These are phyloP conservation scores for Drosophila parthenogenetica DNA, from an alignment of 2,888 invertebrate species.

Conservation along the genomic window DNA sequence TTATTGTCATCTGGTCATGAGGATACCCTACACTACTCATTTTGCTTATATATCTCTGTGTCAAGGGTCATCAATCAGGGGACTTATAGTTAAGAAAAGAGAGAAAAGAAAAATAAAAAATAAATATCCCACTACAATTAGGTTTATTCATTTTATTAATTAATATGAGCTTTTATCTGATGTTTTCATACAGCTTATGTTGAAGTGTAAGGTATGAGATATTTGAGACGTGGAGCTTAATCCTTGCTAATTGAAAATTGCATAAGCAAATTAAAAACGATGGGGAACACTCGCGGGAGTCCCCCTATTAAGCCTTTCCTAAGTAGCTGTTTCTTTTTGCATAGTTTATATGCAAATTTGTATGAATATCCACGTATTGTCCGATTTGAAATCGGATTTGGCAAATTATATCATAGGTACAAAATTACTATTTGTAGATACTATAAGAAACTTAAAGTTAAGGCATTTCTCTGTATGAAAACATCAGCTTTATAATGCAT, in stretches of 20 bases:
- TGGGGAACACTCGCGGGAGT: background rate
- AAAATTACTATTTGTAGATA: constrained; percentile 27
- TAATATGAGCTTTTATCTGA: constrained; percentile 71
- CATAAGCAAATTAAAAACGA: constrained; percentile 42
- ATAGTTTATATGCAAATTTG: background rate
- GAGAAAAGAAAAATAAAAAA: constrained; percentile 29
- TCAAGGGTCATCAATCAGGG: constrained; percentile 55
- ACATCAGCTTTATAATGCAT: constrained; percentile 53
- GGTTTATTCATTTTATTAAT: constrained; percentile 74
- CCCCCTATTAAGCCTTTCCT: constrained; percentile 14
- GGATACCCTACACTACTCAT: background rate
- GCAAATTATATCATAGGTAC: constrained; percentile 52
- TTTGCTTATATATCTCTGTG: constrained; percentile 15
- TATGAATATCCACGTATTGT: constrained; percentile 31
- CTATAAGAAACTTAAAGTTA: constrained; percentile 43
- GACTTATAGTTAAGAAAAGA: constrained; percentile 50
- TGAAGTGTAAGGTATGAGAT: constrained; percentile 24
- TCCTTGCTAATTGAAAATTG: constrained; percentile 64
- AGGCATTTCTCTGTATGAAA: constrained; percentile 58
- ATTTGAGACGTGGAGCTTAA: constrained; percentile 39
- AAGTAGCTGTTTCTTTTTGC: constrained; percentile 23
- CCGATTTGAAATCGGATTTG: constrained; percentile 41
- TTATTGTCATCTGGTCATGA: too few relatives aligned
- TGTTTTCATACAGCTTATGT: constrained; percentile 60
- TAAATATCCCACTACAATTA: constrained; percentile 46